Evolutionary conservation across 1,140 invertebrate genomes (phyloP), one percentile per base, ranked within the genome.

Genomic region (Danaus plexippus): DNA sequence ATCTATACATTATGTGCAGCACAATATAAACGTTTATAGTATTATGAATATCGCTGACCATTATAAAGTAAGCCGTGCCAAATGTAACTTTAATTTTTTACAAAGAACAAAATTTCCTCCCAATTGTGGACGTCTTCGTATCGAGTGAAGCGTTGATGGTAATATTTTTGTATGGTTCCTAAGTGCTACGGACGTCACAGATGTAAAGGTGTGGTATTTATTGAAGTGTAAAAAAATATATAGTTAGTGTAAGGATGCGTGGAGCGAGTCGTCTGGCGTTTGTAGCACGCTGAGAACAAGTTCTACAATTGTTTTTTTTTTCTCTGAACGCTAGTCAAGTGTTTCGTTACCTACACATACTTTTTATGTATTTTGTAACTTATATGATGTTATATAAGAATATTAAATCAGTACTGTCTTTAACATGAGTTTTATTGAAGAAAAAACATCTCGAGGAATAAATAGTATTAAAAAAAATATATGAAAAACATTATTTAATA

Each of bases 321-420:
- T 61, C 77, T 65, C 71, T 66, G 69, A 77, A 75, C 77, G 79
- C 81, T 85, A 85, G 81, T 82, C 81, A 85, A 75, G 76, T 71
- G 72, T 82, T 85, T 85, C 75, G 81, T 85, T 85, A 85, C 81
- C 81, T 85, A 80, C 76, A 80, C 76, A 80, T 75, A 77, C 76
- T 82, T 80, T 75, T 32, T 85, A 77, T 80, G 74, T 82, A 82
- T 80, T 82, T 77, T 82, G 69, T 85, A 85, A 82, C 81, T 85
- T 82, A 85, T 80, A 80, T 75, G 47, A 76, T 80, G 67, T 75
- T 84, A 77, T 76, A 80, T 85, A 82, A 81, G 81, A 80, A 73
- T 78, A 82, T 80, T 85, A 82, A 81, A 85, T 71, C 73, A 75
- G 71, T 84, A 80, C 73, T 77, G 77, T 80, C 72, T 80, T 75